phyloP scores from a whole-genome alignment of 2,113 vertebrate genomes.

The Paralichthys olivaceus region DNA sequence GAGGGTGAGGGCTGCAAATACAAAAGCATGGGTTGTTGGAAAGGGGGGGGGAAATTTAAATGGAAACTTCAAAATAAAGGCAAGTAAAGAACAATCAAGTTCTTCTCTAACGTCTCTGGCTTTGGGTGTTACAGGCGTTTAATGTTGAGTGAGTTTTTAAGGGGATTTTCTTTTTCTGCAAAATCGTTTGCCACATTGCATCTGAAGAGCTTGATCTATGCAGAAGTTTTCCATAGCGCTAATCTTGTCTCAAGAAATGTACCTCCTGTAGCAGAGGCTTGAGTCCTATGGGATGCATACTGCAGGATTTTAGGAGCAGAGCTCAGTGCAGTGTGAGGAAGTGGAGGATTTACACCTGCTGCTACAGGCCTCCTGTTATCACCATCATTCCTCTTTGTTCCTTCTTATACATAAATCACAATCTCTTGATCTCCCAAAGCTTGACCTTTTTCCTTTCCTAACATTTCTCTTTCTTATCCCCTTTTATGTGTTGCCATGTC shows the following conservation, averaged over 20 bases:
- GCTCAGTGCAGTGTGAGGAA: constrained; percentile 53
- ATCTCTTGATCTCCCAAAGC: not conserved
- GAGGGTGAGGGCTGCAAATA: constrained; percentile 10
- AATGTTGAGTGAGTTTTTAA: constrained; percentile 27
- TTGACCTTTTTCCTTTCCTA: not conserved
- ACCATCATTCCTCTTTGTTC: not conserved
- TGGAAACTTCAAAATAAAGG: constrained; percentile 16
- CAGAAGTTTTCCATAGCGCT: constrained; percentile 48
- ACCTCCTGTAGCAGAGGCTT: constrained; percentile 18
- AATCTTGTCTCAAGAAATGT: constrained; percentile 39
- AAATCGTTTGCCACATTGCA: constrained; percentile 24
- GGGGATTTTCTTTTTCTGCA: not conserved
- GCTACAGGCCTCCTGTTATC: constrained; percentile 33
- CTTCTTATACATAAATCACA: not conserved
- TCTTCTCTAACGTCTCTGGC: not conserved
- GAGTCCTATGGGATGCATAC: constrained; percentile 21
- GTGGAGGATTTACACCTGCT: constrained; percentile 40
- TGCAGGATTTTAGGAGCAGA: constrained; percentile 36
- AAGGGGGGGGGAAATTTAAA: constrained; percentile 17
- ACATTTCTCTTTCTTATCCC: constrained; percentile 11
- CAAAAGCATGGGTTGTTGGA: not conserved
- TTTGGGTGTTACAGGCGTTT: not conserved
- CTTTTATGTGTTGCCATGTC: constrained; percentile 3
- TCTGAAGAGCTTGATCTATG: constrained; percentile 59
- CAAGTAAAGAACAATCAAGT: constrained; percentile 17